Percentiles rank a stretch among this genome's conserved stretches.
phyloP scores from a whole-genome alignment of 2,888 invertebrate species.

The Callyntrura guangdongensis region DNA sequence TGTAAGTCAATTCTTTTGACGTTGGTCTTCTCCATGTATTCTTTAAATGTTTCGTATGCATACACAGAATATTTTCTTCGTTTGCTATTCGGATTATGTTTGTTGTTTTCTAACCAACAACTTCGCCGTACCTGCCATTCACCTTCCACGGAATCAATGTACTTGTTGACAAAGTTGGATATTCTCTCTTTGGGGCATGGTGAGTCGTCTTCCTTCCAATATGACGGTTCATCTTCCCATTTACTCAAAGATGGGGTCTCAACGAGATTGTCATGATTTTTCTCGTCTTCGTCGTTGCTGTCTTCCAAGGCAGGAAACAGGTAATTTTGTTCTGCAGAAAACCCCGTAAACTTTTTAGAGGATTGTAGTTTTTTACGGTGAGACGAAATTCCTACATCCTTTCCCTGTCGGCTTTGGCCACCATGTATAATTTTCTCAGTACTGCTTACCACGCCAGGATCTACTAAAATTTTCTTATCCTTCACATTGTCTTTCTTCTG shows the following conservation, averaged over 20 bases:
- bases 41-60: constrained; percentile 45
- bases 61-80: constrained; percentile 32
- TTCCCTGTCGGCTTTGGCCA: not conserved
- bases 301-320: not conserved
- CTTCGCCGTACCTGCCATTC: constrained; percentile 52
- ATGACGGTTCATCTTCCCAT: not conserved
- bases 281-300: constrained; percentile 9
- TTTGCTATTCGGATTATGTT: constrained; percentile 10
- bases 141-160: constrained; percentile 58
- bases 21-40: constrained; percentile 11
- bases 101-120: constrained; percentile 53
- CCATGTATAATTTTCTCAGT: constrained; percentile 3
- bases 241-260: not conserved
- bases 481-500: not conserved
- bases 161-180: constrained; percentile 23
- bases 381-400: not conserved
- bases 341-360: not conserved
- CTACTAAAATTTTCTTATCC: constrained; percentile 16
- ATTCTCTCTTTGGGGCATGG: not conserved
- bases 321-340: not conserved
- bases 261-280: not conserved
- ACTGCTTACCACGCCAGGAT: not conserved
- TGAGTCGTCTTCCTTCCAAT: not conserved
- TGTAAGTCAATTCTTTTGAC: constrained; percentile 13
- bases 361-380: not conserved